phyloP scores from a whole-genome alignment of 2,113 vertebrate genomes.

The Anoura caudifer region DNA sequence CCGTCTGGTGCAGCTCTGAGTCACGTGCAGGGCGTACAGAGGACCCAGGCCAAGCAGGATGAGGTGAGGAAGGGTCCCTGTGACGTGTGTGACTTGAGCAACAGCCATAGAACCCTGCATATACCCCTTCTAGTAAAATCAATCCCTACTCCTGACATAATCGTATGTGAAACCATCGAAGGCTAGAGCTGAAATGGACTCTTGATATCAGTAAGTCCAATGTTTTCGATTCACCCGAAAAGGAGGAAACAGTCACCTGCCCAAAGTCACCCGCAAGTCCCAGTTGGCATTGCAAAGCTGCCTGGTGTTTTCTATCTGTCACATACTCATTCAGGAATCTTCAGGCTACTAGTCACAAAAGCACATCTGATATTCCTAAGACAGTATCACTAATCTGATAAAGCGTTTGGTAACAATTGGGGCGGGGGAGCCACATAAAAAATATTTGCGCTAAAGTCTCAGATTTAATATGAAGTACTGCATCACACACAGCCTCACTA shows the following conservation, averaged over 20 bases:
- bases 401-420: not conserved
- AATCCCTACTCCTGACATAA: not conserved
- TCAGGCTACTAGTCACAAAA: not conserved
- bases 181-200: not conserved
- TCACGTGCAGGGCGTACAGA: not conserved
- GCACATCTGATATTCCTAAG: not conserved
- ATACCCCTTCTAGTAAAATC: not conserved
- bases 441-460: constrained; percentile 46
- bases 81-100: not conserved
- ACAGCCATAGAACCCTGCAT: not conserved
- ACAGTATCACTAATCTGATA: not conserved
- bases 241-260: not conserved
- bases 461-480: constrained; percentile 53
- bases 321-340: not conserved
- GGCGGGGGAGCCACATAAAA: not conserved
- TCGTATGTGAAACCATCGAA: not conserved
- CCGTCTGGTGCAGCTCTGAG: not conserved
- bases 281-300: not conserved
- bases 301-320: not conserved
- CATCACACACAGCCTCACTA: not conserved
- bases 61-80: not conserved
- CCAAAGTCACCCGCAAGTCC: not conserved
- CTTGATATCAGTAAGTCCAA: not conserved
- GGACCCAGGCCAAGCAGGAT: not conserved
- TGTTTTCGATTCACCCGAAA: not conserved